Evolutionary conservation across 2,888 invertebrate genomes (phyloP), one percentile per base, ranked within the genome.

Genomic region (Thereva unica): DNA sequence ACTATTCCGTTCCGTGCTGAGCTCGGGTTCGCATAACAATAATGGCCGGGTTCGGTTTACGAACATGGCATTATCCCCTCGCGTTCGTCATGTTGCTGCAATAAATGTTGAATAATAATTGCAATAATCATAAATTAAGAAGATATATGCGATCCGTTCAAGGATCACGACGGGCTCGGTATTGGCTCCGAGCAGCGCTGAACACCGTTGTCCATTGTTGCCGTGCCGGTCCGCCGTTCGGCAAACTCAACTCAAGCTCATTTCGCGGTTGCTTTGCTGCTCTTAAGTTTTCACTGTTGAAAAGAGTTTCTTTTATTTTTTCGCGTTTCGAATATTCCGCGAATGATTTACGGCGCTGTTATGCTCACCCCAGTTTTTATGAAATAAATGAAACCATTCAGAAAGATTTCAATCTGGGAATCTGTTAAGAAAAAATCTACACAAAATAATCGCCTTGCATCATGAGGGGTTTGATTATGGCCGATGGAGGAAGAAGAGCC

Each of bases 51-150:
- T 50, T 49, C 45, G 50, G 35, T 38, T 61, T 23, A 64, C 53
- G 52, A 64, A 64, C 64, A 64, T 64, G 23, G 23, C 23, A 23
- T 23, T 23, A 44, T 64, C 53, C 53, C n/a, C 9, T 50, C 12
- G 44, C 64, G 64, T 64, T 53, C 64, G 64, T 64, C 64, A 64
- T 64, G 64, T 61, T 64, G 53, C 53, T 34, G 53, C 53, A 64
- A 64, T 64, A 64, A 61, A 64, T 40, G 64, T 64, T 64, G 53
- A 53, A 64, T 64, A 56, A 67, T 64, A 67, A 67, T 67, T 67
- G 64, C 64, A 67, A 67, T 67, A 67, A 67, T 67, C 64, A 67
- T 67, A 67, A 67, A 67, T 67, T 67, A 52, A 57, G 38, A 49
- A 67, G 67, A 67, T 64, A 64, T 67, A 67, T 64, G 57, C 45